phyloP scores from a whole-genome alignment of 2,797 vertebrate species.

The Calcarius lapponicus region DNA sequence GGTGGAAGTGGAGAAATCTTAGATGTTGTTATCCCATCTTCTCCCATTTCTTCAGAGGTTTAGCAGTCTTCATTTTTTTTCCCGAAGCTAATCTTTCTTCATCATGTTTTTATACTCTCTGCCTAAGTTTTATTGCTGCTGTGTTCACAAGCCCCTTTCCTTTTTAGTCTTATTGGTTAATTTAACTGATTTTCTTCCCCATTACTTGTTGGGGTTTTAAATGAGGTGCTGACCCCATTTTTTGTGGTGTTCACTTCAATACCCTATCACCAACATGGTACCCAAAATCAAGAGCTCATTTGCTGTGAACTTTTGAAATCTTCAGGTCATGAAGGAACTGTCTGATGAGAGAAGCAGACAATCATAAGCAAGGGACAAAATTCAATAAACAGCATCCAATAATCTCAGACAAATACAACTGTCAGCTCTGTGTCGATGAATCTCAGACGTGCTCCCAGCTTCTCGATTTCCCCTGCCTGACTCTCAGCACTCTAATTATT shows the following conservation, averaged over 20 bases:
- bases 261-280: not conserved
- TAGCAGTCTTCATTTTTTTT: not conserved
- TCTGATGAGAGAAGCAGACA: not conserved
- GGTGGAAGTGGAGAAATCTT: not conserved
- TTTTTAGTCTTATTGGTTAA: not conserved
- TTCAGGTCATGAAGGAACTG: not conserved
- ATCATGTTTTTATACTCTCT: not conserved
- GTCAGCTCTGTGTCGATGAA: not conserved
- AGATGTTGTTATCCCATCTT: not conserved
- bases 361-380: not conserved
- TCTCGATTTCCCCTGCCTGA: constrained; percentile 17
- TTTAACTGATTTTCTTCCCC: not conserved
- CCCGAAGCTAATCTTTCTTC: not conserved
- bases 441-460: not conserved
- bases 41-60: not conserved
- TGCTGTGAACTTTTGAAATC: not conserved
- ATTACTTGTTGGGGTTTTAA: not conserved
- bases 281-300: not conserved
- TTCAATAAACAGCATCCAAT: constrained; percentile 3
- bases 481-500: not conserved
- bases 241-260: not conserved
- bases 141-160: not conserved
- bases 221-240: not conserved
- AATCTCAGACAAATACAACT: constrained; percentile 1
- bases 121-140: not conserved